These are phyloP conservation scores for Bombyx huttoni DNA, from an alignment of 2,888 invertebrate genomes.

Conservation along the genomic window DNA sequence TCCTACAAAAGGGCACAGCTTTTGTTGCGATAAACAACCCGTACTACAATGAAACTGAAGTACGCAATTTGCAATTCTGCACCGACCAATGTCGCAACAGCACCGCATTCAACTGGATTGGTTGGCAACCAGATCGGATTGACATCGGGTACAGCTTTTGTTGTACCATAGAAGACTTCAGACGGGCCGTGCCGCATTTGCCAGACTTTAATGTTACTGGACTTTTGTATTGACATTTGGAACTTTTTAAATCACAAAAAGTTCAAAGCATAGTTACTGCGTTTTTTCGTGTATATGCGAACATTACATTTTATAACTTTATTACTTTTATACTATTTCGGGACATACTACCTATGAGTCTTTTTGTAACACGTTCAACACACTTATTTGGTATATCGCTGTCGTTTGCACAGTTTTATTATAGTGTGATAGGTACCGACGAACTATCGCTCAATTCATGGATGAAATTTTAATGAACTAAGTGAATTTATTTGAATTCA, in stretches of 20 bases:
- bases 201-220: constrained; percentile 62
- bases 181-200: constrained; percentile 61
- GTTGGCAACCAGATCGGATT: constrained; percentile 64
- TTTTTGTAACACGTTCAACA: no score
- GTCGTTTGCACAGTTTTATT: no score
- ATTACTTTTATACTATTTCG: no score
- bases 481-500: no score
- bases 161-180: constrained; percentile 72
- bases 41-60: constrained; percentile 49
- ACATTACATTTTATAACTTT: no score
- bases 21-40: constrained; percentile 77
- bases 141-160: constrained; percentile 74
- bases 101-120: constrained; percentile 72
- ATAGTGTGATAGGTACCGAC: no score
- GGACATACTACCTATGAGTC: no score
- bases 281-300: no score
- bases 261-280: neutral
- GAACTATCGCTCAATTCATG: no score
- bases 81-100: constrained; percentile 68
- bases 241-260: neutral
- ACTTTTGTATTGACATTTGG: constrained; percentile 26
- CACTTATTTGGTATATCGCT: no score
- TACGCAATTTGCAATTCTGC: constrained; percentile 59
- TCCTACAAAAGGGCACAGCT: constrained; percentile 62
- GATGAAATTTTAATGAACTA: no score